phyloP scores from a whole-genome alignment of 2,888 invertebrate genomes.

The Yponomeuta evonymella region DNA sequence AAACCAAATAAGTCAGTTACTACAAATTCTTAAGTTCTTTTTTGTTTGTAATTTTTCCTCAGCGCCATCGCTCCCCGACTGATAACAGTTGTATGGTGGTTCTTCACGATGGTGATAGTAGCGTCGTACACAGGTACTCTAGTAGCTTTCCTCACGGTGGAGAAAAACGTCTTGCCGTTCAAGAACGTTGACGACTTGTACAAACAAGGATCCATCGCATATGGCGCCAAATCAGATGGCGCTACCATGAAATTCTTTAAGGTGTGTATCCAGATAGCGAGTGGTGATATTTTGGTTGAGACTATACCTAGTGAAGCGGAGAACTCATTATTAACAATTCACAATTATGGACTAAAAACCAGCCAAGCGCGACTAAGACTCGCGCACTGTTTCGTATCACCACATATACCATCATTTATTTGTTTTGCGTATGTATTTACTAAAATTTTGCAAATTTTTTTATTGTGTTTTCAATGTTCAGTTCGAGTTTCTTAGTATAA shows the following conservation, averaged over 20 bases:
- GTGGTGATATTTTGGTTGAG: too few relatives aligned
- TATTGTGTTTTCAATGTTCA: too few relatives aligned
- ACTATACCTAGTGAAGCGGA: too few relatives aligned
- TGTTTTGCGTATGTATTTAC: too few relatives aligned
- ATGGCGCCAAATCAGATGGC: slow-evolving; percentile 88
- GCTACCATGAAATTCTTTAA: slow-evolving; percentile 92
- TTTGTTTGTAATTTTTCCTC: slow-evolving; percentile 28
- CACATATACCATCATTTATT: too few relatives aligned
- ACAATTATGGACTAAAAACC: too few relatives aligned
- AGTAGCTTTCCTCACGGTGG: slow-evolving; percentile 91
- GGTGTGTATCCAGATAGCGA: slow-evolving; percentile 60
- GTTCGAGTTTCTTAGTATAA: background rate
- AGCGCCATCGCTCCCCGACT: slow-evolving; percentile 92
- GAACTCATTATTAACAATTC: too few relatives aligned
- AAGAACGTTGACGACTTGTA: slow-evolving; percentile 89
- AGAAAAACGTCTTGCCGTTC: slow-evolving; percentile 81
- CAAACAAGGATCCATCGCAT: slow-evolving; percentile 85
- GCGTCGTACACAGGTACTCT: slow-evolving; percentile 93
- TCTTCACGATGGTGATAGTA: slow-evolving; percentile 91
- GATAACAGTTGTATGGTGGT: slow-evolving; percentile 92
- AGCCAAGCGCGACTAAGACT: too few relatives aligned
- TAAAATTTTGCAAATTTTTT: too few relatives aligned
- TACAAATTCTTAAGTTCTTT: too few relatives aligned
- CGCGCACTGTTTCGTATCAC: too few relatives aligned
- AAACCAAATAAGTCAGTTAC: too few relatives aligned